Evolutionary conservation across 2,888 invertebrate species (phyloP), one percentile per base, ranked within the genome.

Genomic region (Parnassius glacialis): DNA sequence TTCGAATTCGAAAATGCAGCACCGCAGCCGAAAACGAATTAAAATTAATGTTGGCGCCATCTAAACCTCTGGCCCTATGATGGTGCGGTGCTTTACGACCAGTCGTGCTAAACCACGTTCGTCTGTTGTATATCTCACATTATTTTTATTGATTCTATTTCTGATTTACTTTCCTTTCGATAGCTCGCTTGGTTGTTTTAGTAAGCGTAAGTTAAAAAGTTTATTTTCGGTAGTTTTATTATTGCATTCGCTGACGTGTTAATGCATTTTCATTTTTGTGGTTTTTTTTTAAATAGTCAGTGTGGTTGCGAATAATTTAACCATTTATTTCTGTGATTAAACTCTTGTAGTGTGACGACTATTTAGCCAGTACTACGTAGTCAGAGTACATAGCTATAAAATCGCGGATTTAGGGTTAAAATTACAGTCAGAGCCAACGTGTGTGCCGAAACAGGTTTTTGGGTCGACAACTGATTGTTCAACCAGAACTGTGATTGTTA

Each of bases 41-140:
- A 45, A 45, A 45, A 45, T 45, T 45, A 12, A 45, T n/a, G 45
- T 45, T 12, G 45, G 45, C 12, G 11, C 12, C 12, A 7, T 5
- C n/a, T 5, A 7, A 45, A 45, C 12, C 45, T 12, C 12, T 11
- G n/a, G 45, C 45, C 45, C 45, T 45, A 12, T 45, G 45, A 45
- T 45, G 45, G 12, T 45, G 45, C 3, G 3, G n/a, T 45, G 48
- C 34, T 34, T n/a, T 48, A 13, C 13, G 48, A 42, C 41, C 41
- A 12, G n/a, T 10, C 13, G 66, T 66, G 65, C 67, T 61, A 66
- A 70, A 65, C 68, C 64, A 68, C 65, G 68, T 64, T 67, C 65
- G 72, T 74, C 83, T 83, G 82, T 71, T 85, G 83, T 80, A 81
- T 80, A 81, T 81, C 74, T 86, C 87, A 85, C 81, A 78, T 85